Evolutionary conservation across 2,113 vertebrate genomes (phyloP), one percentile per base, ranked within the genome.

Genomic region (Anhinga anhinga): DNA sequence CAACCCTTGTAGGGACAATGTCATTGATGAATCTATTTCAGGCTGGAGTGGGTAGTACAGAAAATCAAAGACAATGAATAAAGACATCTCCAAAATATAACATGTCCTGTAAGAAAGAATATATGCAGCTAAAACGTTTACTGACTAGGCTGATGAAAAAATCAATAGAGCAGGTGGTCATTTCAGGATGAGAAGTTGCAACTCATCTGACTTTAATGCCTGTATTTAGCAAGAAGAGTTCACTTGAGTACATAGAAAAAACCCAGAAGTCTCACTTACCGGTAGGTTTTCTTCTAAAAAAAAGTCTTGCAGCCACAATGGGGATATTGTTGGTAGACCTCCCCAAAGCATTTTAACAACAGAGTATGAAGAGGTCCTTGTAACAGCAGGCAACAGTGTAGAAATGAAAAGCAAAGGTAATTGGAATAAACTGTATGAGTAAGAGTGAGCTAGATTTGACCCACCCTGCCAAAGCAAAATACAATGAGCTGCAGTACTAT

Each of bases 51-150:
- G 18, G 8, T 56, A 67, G 18, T 52, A 61, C 11, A 80, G 70
- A 94, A 96, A 91, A 93, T 82, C 78, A 95, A 93, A 96, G 70
- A 29, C 56, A 16, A 15, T 73, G 66, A 79, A 84, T 91, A 93
- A 93, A 82, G n/a, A 42, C 8, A 70, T 77, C 74, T 93, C 42
- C 22, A 80, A 90, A 85, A 65, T 19, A 20, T 66, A 72, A 58
- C 7, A 6, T 25, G 17, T 13, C 15, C 42, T 58, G 3, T 66
- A 95, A 94, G n/a, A 93, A 85, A 82, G 27, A 93, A 86, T 91
- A 84, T 56, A 47, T 58, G 50, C 42, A 80, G 26, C 26, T 88
- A 74, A 93, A 92, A 63, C 27, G 72, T 93, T 76, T 88, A 88
- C 65, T 76, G 73, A 62, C 58, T 76, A 5, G 9, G 7, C 40